Percentiles rank a stretch among this genome's conserved stretches.
Conservation (phyloP, 2,888 invertebrate species). For the Nomada ferruginata region DNA sequence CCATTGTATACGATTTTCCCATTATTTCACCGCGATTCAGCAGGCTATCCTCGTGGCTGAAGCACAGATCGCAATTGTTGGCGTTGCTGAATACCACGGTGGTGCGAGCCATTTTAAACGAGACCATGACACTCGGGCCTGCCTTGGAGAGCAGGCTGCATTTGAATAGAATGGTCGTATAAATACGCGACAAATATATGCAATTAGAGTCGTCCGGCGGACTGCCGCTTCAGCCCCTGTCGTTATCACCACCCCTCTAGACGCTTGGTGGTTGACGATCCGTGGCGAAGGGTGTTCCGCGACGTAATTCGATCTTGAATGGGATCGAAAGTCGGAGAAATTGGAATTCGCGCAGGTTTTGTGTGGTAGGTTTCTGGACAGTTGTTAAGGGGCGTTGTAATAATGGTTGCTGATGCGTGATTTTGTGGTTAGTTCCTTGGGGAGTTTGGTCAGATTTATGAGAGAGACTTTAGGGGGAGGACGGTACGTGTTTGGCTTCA, state of each 20-base stretch:
- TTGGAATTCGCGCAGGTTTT: not conserved
- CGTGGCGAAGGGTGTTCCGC: not conserved
- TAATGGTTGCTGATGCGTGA: not conserved
- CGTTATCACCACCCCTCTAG: constrained; percentile 1
- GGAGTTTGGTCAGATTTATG: not conserved
- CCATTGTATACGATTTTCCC: constrained; percentile 52
- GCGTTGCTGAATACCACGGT: constrained; percentile 8
- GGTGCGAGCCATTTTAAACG: constrained; percentile 26
- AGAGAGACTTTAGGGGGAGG: not conserved
- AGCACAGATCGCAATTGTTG: constrained; percentile 37
- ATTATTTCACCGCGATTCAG: constrained; percentile 43
- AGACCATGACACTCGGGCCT: constrained; percentile 6
- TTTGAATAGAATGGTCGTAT: constrained; percentile 49
- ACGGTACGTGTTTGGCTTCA: not conserved
- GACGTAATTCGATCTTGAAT: not conserved
- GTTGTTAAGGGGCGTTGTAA: not conserved
- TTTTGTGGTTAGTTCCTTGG: not conserved
- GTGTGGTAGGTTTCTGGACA: not conserved
- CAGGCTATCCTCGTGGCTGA: constrained; percentile 11
- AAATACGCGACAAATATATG: constrained; percentile 56
- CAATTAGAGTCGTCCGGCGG: constrained; percentile 36
- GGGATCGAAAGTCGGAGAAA: constrained; percentile 4
- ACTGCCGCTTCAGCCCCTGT: not conserved
- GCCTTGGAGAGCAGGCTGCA: not conserved
- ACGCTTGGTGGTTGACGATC: not conserved